Base-by-base conservation (phyloP, 2,797 vertebrate species). In the Chrosomus eos region DNA sequence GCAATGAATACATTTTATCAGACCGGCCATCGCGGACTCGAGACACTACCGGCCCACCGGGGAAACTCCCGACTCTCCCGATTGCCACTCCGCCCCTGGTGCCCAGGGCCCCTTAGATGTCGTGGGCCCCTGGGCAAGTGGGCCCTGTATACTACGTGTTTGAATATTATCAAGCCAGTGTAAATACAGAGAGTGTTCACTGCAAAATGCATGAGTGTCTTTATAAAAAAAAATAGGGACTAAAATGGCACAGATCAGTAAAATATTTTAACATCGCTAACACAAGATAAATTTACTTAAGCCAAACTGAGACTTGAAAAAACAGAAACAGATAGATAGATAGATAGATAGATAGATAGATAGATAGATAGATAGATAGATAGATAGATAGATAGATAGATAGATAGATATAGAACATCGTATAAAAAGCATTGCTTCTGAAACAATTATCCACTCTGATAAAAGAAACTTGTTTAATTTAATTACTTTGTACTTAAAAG, bases 401-500 rank as follows among this genome's bases (percentile, higher is more conserved):
- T 16, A 16, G 45, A 45, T 38, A 33, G 5, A 36, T n/a, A n/a
- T n/a, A 19, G 33, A 74, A 58, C 43, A 38, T 62, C 16, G 55
- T 89, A 88, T 88, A 91, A 91, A 91, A 91, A 91, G 86, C 90
- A 88, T 86, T 93, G 91, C 88, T 91, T 90, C 87, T 90, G 86
- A 94, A 90, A 92, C 92, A 94, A 94, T 95, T 93, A 93, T 91
- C 91, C 88, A 90, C 83, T 89, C 86, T 92, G 91, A 94, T 95
- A 93, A 93, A 91, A 91, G 91, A 92, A 93, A 91, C 88, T 88
- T 90, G 90, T 81, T 91, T 93, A 92, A 93, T 94, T 89, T 92
- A 94, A 95, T 95, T 94, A 94, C 90, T 90, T 90, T 92, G 88
- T 89, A 91, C 90, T 93, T 94, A 92, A 92, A 93, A 93, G 89